Base-by-base conservation (phyloP, 2,113 vertebrate species). In the Xenotilapia leptura region DNA sequence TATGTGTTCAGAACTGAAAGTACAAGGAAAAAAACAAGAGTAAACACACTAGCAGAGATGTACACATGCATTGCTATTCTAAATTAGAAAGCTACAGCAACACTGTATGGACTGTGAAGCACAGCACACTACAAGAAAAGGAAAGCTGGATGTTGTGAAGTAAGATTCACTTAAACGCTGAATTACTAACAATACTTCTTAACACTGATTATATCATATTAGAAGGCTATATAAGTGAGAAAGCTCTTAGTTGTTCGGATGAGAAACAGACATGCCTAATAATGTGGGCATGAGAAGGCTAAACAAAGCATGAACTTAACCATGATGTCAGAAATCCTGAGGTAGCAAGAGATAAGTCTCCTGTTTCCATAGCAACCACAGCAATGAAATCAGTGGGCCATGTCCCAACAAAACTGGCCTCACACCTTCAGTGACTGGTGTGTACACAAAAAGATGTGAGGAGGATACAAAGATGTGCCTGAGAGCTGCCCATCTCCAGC, bases 1-100 rank as follows among this genome's bases (percentile, higher is more conserved):
- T 95, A 95, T 95, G 96, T 97, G 97, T 97, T 95, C 95, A 96
- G 95, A 96, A 95, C 97, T 99, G 91, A 93, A 95, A 88, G 86
- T 11, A 84, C n/a, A 91, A 28, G n/a, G 1, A 82, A 1, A 83
- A 70, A 88, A 77, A 45, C 2, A 79, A 81, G 19, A 62, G 47
- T 83, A 7, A 68, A 54, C 8, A 65, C 42, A 79, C 19, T 89
- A 10, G 23, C 42, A 77, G 70, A 49, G 42, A 31, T 49, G 70
- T 11, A 28, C 3, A 77, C 5, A 51, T 31, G 6, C 45, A 77
- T 49, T 77, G 42, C 17, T 77, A 31, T 49, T 28, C 1, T 77
- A 49, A 77, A 51, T 77, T 77, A 49, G 26, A 49, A 49, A n/a
- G 73, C 10, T 51, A 49, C 26, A 19, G 45, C 10, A 51, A 49